A percentile compares a stretch with the other conserved stretches of the same genome.
Evolutionary conservation across 2,797 vertebrate species (phyloP).

Genomic region (Enteromius treurensis): DNA sequence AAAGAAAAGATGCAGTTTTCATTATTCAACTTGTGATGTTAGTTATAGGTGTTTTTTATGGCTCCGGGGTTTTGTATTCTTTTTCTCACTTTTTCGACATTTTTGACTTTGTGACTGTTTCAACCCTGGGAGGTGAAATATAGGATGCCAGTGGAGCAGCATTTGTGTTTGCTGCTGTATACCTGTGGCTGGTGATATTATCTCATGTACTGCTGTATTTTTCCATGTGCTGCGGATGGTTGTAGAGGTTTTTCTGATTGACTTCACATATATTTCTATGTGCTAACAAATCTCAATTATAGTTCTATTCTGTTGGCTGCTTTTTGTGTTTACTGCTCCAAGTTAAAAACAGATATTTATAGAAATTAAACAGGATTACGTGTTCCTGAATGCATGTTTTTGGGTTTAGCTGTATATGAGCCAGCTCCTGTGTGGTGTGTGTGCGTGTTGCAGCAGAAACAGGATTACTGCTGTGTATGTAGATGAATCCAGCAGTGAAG

Average conservation of each 20-base stretch:
- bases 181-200: slow-evolving; percentile 40
- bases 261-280: background rate
- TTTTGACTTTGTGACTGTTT: slow-evolving; percentile 41
- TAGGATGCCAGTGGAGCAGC: slow-evolving; percentile 48
- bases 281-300: background rate
- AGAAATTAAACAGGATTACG: slow-evolving; percentile 8
- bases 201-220: slow-evolving; percentile 14
- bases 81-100: background rate
- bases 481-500: slow-evolving; percentile 62
- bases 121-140: slow-evolving; percentile 49
- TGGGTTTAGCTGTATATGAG: background rate
- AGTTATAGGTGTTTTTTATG: slow-evolving; percentile 36
- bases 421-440: slow-evolving; percentile 6
- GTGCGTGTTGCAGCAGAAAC: slow-evolving; percentile 7
- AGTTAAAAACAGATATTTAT: slow-evolving; percentile 25
- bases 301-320: background rate
- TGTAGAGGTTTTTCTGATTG: slow-evolving; percentile 4
- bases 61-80: slow-evolving; percentile 9
- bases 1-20: slow-evolving; percentile 11
- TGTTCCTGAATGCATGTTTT: slow-evolving; percentile 29
- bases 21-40: slow-evolving; percentile 35
- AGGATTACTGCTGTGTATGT: slow-evolving; percentile 50
- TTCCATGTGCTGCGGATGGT: background rate
- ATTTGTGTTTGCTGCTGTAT: slow-evolving; percentile 39
- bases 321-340: background rate